A percentile compares a stretch with the other conserved stretches of the same genome.
Conservation (phyloP, 2,113 vertebrate genomes). For the Steatornis caripensis region DNA sequence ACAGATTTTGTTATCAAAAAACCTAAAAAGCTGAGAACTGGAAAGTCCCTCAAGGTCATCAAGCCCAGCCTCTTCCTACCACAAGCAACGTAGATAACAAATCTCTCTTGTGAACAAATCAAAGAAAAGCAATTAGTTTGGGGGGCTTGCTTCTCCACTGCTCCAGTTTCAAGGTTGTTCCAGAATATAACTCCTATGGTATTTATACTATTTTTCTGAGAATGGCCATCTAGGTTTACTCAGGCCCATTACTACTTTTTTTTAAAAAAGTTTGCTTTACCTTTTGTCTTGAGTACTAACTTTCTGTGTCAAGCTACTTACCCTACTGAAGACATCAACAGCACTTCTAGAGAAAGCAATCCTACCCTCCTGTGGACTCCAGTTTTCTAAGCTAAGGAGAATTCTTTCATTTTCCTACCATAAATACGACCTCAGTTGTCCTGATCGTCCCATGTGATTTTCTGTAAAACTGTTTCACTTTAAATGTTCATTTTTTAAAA, state of each 20-base stretch:
- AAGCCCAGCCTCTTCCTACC: not conserved
- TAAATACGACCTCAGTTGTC: not conserved
- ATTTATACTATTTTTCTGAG: not conserved
- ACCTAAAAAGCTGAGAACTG: not conserved
- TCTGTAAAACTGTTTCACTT: not conserved
- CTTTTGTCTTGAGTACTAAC: not conserved
- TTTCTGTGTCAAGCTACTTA: not conserved
- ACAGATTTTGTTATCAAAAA: not conserved
- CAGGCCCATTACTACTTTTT: not conserved
- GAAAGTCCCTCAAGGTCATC: not conserved
- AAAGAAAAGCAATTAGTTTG: not conserved
- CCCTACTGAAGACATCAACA: not conserved
- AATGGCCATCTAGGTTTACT: not conserved
- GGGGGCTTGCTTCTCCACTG: not conserved
- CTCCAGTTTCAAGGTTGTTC: not conserved
- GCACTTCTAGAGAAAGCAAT: not conserved
- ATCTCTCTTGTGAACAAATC: not conserved
- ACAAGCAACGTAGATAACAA: not conserved
- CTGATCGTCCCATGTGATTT: accelerated
- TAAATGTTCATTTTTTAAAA: not conserved
- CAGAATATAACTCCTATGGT: not conserved
- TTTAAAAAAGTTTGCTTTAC: not conserved
- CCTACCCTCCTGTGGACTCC: not conserved
- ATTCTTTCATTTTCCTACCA: not conserved
- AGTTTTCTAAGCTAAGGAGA: not conserved